Evolutionary conservation across 2,113 vertebrate species (phyloP).

Genomic region (Columba janthina): DNA sequence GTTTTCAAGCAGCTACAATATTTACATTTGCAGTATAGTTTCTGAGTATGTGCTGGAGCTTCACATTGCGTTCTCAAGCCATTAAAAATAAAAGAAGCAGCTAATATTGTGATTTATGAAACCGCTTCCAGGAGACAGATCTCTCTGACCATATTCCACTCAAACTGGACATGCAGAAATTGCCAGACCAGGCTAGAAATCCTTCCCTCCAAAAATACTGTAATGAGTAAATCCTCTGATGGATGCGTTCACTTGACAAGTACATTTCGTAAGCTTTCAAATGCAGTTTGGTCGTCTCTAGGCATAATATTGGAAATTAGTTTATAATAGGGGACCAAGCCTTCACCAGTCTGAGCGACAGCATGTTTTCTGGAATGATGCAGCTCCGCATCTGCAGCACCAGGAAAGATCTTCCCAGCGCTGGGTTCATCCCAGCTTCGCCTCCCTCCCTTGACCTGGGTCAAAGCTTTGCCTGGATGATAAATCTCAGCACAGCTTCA

Average conservation of each 20-base stretch:
- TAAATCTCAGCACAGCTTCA: neutral
- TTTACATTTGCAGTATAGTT: slow-evolving; percentile 34
- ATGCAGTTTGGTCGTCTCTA: neutral
- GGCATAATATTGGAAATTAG: neutral
- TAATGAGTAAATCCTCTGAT: neutral
- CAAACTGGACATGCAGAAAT: neutral
- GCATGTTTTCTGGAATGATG: neutral
- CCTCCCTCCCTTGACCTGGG: neutral
- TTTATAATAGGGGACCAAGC: neutral
- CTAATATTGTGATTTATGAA: neutral
- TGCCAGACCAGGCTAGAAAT: neutral
- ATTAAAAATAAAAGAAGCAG: neutral
- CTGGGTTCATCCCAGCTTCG: neutral
- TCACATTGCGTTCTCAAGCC: neutral
- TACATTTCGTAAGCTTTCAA: neutral
- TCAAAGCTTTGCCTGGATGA: neutral
- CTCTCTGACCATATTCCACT: neutral
- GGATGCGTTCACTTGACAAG: neutral
- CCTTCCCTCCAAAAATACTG: neutral
- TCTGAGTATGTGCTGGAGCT: slow-evolving; percentile 13
- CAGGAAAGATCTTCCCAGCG: neutral
- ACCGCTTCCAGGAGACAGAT: neutral
- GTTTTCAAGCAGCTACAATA: slow-evolving; percentile 25
- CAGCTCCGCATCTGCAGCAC: neutral
- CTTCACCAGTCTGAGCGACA: neutral